A percentile compares a stretch with the other conserved stretches of the same genome.
phyloP scores from a whole-genome alignment of 2,888 invertebrate genomes.

The Bunonema sp. region DNA sequence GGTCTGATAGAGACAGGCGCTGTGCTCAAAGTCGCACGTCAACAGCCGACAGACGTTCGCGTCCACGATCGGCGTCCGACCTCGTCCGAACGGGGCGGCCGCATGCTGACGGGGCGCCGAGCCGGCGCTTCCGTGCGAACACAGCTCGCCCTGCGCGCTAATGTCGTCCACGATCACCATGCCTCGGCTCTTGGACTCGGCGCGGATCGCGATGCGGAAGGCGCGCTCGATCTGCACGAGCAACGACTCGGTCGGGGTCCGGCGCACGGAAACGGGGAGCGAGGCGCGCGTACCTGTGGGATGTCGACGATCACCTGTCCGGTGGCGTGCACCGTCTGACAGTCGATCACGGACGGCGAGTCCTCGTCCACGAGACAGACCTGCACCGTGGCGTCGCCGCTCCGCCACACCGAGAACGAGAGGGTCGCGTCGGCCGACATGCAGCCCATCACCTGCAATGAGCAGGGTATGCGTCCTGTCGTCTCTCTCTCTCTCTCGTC shows the following conservation, averaged over 20 bases:
- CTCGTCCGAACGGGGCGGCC: background rate
- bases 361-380: constrained; percentile 24
- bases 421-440: constrained; percentile 11
- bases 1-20: constrained; percentile 30
- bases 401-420: constrained; percentile 6
- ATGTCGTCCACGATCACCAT: constrained; percentile 24
- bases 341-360: constrained; percentile 20
- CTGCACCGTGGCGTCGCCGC: constrained; percentile 2
- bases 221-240: constrained; percentile 21
- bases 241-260: no score
- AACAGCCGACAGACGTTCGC: constrained; percentile 37
- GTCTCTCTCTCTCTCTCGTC: background rate
- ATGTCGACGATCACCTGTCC: constrained; percentile 11
- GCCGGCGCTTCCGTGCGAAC: background rate
- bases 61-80: no score
- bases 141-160: constrained; percentile 5
- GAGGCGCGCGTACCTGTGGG: no score
- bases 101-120: constrained; percentile 1
- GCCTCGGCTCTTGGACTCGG: constrained; percentile 20
- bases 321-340: constrained; percentile 14
- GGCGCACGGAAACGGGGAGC: background rate
- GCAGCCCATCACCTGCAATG: constrained; percentile 12
- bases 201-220: constrained; percentile 21
- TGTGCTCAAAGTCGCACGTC: constrained; percentile 28
- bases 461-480: background rate